Evolutionary conservation across 2,797 vertebrate genomes (phyloP).

Genomic region (Miichthys miiuy): DNA sequence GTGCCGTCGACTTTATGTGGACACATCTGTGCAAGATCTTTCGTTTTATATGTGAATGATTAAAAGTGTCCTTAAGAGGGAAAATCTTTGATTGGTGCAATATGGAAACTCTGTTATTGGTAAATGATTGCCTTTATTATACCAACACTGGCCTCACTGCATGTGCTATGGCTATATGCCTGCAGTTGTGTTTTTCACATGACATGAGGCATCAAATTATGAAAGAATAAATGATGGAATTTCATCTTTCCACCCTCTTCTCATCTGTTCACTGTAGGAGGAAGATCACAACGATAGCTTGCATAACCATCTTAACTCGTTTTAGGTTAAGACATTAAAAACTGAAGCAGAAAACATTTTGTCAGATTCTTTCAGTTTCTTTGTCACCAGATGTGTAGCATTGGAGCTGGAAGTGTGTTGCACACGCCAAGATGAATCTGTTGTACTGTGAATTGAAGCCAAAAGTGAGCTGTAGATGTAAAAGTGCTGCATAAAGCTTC

Average conservation of each 20-base stretch:
- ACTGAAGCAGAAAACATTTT: background rate
- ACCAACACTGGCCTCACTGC: background rate
- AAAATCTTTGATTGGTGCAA: background rate
- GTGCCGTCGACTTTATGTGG: background rate
- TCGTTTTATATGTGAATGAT: background rate
- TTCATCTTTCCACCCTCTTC: background rate
- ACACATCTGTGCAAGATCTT: slow-evolving; percentile 1
- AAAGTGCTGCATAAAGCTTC: background rate
- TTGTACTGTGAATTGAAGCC: background rate
- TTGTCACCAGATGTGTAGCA: slow-evolving; percentile 1
- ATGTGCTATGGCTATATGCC: background rate
- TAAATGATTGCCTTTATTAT: background rate
- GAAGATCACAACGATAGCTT: background rate
- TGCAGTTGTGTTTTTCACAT: slow-evolving; percentile 18
- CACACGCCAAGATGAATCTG: background rate
- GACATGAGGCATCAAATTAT: slow-evolving; percentile 14
- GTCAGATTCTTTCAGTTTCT: background rate
- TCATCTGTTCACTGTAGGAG: slow-evolving; percentile 1
- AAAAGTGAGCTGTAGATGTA: background rate
- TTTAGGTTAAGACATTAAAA: slow-evolving; percentile 1
- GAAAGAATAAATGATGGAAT: background rate
- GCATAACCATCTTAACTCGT: background rate
- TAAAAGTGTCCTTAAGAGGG: background rate
- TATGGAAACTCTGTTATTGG: background rate
- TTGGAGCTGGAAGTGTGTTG: background rate